phyloP scores from a whole-genome alignment of 2,113 vertebrate species.

The Pseudopipra pipra region DNA sequence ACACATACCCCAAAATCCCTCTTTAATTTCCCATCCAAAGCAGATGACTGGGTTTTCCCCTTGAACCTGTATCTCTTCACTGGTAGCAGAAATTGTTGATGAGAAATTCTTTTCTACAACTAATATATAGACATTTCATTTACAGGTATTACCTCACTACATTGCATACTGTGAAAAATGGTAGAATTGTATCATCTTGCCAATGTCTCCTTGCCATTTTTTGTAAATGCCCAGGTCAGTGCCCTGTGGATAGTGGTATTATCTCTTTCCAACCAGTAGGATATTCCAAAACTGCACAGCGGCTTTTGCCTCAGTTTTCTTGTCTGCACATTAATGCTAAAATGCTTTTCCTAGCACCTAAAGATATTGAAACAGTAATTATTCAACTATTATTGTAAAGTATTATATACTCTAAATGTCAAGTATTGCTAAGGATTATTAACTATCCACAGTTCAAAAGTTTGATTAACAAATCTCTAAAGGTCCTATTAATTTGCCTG shows the following conservation, averaged over 20 bases:
- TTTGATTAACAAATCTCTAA: constrained; percentile 1
- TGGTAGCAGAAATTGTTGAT: not conserved
- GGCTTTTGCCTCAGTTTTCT: not conserved
- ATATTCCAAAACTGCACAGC: not conserved
- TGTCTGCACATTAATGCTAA: not conserved
- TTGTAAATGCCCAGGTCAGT: not conserved
- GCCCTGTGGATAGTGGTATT: not conserved
- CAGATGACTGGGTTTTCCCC: not conserved
- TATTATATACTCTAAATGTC: not conserved
- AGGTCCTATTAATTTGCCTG: not conserved
- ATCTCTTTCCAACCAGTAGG: not conserved
- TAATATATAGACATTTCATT: rapidly evolving
- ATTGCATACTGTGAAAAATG: not conserved
- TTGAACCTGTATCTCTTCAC: not conserved
- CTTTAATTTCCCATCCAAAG: not conserved
- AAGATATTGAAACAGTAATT: not conserved
- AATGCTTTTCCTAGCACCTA: not conserved
- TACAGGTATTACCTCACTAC: not conserved
- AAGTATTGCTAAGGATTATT: not conserved
- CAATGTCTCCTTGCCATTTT: not conserved
- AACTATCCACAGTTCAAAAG: not conserved
- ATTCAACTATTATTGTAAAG: not conserved
- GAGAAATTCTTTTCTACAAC: not conserved
- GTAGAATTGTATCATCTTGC: not conserved
- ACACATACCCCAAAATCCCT: not conserved